Evolutionary conservation across 2,888 invertebrate genomes (phyloP), one percentile per base, ranked within the genome.

Genomic region (Notocelia uddmanniana): DNA sequence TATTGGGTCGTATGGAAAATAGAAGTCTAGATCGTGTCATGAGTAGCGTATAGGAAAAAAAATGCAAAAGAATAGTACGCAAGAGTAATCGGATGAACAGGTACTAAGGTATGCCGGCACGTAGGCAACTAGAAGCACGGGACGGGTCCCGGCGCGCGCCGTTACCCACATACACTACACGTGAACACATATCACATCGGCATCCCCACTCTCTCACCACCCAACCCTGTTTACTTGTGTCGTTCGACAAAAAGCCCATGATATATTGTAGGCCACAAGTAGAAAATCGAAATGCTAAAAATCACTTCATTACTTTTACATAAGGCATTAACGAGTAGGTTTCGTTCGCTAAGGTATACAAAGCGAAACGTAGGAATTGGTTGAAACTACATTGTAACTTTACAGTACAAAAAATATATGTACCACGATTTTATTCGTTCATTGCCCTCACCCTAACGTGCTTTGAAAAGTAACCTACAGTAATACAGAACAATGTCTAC

Each of bases 41-140:
- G 89, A 87, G 83, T 87, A 89, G 89, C 90, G 84, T 80, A 86
- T 84, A 82, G 79, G 80, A 87, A 88, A 85, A 81, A 88, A 88
- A 85, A 74, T 82, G 85, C 86, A 89, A 89, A 88, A 81, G 82
- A 88, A 87, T 50, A 74, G 70, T 67, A 74, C 74, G 73, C 73
- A 73, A 69, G 58, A 68, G 58, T 71, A 68, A 64, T 70, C 67
- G 74, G 37, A 73, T 73, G 68, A 71, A 57, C 64, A 37, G 41
- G 41, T 41, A 67, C 54, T 55, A 37, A 45, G 63, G 55, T 52
- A 60, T 52, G 66, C 55, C 59, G 85, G 85, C 85, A 84, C 81
- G 84, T 86, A 91, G 93, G 92, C 93, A 89, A 93, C 93, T 93
- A 94, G 93, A 93, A 93, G 93, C 94, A 93, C 93, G 85, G 89